Evolutionary conservation across 2,113 vertebrate genomes (phyloP).

Genomic region (Rafetus swinhoei): DNA sequence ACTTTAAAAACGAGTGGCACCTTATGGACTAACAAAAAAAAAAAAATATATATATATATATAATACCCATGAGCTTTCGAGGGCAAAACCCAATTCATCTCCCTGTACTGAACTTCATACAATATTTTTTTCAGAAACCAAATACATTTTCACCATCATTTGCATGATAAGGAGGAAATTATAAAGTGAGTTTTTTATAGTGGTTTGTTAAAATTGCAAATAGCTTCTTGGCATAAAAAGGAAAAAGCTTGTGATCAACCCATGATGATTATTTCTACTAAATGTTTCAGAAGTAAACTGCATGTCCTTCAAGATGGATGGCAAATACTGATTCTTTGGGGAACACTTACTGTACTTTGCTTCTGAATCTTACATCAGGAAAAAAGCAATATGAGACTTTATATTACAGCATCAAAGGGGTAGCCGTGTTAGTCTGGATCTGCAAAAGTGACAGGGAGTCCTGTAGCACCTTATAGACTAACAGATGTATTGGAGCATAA

Average conservation of each 20-base stretch:
- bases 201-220: constrained; percentile 35
- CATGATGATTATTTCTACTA: too few species aligned
- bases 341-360: background rate
- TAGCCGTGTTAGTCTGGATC: too few species aligned
- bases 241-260: too few species aligned
- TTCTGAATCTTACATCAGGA: background rate
- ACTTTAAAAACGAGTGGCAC: too few species aligned
- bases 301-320: background rate
- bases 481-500: too few species aligned
- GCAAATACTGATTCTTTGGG: background rate
- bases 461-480: too few species aligned
- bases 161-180: constrained; percentile 15
- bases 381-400: background rate
- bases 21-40: too few species aligned
- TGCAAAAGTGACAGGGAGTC: too few species aligned
- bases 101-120: background rate
- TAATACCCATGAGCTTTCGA: too few species aligned
- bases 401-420: background rate
- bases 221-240: background rate
- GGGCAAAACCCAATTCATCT: too few species aligned
- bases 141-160: constrained; percentile 18
- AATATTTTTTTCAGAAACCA: constrained; percentile 13
- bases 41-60: too few species aligned
- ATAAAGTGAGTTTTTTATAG: constrained; percentile 17
- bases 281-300: constrained; percentile 21